Evolutionary conservation across 2,888 invertebrate genomes (phyloP).

Genomic region (Pycnomerus fuliginosus): DNA sequence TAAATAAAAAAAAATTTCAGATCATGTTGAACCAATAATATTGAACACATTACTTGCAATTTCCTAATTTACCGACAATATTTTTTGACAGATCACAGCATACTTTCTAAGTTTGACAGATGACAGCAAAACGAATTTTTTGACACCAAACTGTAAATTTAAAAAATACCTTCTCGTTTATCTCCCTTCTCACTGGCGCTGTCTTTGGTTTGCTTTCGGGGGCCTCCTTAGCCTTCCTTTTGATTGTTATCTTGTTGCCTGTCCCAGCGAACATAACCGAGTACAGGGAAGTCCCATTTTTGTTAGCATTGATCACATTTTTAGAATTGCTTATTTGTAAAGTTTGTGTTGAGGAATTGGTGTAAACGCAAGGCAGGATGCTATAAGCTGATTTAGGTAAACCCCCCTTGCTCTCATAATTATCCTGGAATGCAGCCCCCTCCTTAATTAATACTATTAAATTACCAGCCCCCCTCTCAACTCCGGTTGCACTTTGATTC

Average conservation of each 20-base stretch:
- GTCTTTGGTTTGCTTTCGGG: constrained; percentile 55
- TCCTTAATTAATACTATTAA: constrained; percentile 76
- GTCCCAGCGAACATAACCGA: constrained; percentile 79
- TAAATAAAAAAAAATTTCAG: no score
- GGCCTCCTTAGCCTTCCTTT: constrained; percentile 63
- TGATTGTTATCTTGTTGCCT: constrained; percentile 82
- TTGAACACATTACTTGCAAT: no score
- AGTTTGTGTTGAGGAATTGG: constrained; percentile 63
- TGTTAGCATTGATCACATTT: constrained; percentile 34
- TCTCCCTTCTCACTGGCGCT: constrained; percentile 28
- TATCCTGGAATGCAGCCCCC: constrained; percentile 75
- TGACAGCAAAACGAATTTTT: no score
- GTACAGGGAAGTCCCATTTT: constrained; percentile 64
- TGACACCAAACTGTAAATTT: no score
- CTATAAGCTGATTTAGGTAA: constrained; percentile 73
- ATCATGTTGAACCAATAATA: no score
- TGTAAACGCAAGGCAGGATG: constrained; percentile 72
- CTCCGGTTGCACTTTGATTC: constrained; percentile 57
- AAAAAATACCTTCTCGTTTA: constrained; percentile 19
- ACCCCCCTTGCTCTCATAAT: constrained; percentile 71
- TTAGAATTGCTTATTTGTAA: constrained; percentile 32
- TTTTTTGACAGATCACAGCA: no score
- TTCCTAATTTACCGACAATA: no score
- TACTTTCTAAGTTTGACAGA: no score
- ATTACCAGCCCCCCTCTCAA: constrained; percentile 57